A percentile compares a stretch with the other conserved stretches of the same genome.
Conservation (phyloP, 2,113 vertebrate genomes). For the Ptilonorhynchus violaceus region DNA sequence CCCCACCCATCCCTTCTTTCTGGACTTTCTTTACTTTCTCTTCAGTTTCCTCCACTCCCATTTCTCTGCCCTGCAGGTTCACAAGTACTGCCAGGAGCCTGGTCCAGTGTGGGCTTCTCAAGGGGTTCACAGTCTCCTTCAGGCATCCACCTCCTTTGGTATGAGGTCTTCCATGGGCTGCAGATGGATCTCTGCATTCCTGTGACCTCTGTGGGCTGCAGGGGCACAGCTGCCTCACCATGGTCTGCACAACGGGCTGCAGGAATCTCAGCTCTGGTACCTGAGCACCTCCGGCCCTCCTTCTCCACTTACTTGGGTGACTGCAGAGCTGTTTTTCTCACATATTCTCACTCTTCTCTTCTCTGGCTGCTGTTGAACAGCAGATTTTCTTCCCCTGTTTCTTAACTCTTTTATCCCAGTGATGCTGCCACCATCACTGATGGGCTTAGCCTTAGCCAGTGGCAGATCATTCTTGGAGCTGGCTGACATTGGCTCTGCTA, state of each 20-base stretch:
- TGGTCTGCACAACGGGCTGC: accelerated
- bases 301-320: background rate
- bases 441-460: background rate
- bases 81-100: background rate
- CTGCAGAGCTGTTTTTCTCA: background rate
- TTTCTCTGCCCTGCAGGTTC: background rate
- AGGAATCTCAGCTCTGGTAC: background rate
- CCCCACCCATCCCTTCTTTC: background rate
- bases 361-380: background rate
- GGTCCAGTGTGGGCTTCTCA: background rate
- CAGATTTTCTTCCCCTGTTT: no score
- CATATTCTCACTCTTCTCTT: background rate
- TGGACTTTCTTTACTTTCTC: background rate
- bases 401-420: background rate
- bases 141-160: background rate
- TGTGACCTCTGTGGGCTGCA: background rate
- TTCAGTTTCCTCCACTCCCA: background rate
- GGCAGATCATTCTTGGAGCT: accelerated
- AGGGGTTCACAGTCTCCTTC: background rate
- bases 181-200: background rate
- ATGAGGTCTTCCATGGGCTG: background rate
- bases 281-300: background rate
- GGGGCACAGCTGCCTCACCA: background rate
- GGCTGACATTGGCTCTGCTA: accelerated
- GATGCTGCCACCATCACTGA: background rate